These are phyloP conservation scores for Tiliacea citrago DNA, from an alignment of 2,888 invertebrate genomes.

Conservation along the genomic window DNA sequence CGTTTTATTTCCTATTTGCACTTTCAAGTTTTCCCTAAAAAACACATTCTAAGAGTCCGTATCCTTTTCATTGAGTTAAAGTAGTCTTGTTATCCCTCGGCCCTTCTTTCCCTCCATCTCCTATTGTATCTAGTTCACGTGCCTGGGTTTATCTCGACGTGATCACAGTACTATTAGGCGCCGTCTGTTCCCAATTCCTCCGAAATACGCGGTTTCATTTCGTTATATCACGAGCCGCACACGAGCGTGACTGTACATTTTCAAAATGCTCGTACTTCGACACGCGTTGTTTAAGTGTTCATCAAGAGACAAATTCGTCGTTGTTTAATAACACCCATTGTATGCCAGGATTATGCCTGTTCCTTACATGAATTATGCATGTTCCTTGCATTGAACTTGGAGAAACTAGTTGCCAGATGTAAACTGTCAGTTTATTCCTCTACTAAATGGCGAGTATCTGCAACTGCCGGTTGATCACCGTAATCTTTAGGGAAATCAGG, in stretches of 20 bases:
- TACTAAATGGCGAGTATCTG: background rate
- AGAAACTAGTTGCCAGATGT: background rate
- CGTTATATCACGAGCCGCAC: conserved; percentile 26
- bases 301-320: background rate
- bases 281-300: conserved; percentile 24
- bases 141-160: conserved; percentile 22
- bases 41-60: conserved; percentile 9
- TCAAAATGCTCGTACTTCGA: conserved; percentile 27
- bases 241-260: conserved; percentile 31
- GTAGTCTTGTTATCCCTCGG: conserved; percentile 48
- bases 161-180: conserved; percentile 31
- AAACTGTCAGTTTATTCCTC: background rate
- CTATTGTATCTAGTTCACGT: conserved; percentile 46
- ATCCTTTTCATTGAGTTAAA: conserved; percentile 37
- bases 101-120: conserved; percentile 1
- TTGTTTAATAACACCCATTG: conserved; percentile 7
- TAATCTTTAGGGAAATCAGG: conserved; percentile 26
- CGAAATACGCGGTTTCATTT: conserved; percentile 14
- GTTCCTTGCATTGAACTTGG: background rate
- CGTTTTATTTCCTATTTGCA: background rate
- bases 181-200: conserved; percentile 21
- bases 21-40: background rate
- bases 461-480: background rate
- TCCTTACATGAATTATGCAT: background rate
- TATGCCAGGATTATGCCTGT: background rate